Percentiles rank a stretch among this genome's conserved stretches.
Conservation (phyloP, 2,797 vertebrate species). For the Acanthurus tractus region DNA sequence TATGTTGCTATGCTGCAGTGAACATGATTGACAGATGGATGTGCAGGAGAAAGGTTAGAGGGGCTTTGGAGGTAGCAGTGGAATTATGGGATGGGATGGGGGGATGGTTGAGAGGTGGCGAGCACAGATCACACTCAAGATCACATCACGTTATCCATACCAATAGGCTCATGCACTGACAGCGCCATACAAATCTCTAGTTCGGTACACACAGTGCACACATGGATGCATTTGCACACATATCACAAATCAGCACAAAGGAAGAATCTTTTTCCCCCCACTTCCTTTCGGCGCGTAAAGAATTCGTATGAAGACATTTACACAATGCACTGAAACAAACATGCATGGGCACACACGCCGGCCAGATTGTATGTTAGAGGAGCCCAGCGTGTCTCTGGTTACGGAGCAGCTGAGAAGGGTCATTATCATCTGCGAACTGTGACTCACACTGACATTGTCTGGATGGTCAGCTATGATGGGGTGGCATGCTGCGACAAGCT, state of each 20-base stretch:
- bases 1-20: constrained; percentile 65
- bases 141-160: constrained; percentile 66
- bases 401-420: constrained; percentile 63
- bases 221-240: constrained; percentile 43
- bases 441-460: constrained; percentile 69
- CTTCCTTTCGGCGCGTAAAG: constrained; percentile 11
- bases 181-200: constrained; percentile 48
- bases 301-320: constrained; percentile 42
- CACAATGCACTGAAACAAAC: constrained; percentile 34
- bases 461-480: constrained; percentile 71
- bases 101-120: constrained; percentile 23
- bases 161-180: constrained; percentile 62
- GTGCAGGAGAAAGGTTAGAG: constrained; percentile 75
- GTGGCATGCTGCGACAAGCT: constrained; percentile 70
- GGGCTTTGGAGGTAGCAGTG: constrained; percentile 67
- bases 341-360: constrained; percentile 38
- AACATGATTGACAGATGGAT: constrained; percentile 77
- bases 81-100: constrained; percentile 59
- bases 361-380: constrained; percentile 26
- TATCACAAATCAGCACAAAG: constrained; percentile 45
- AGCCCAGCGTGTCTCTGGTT: constrained; percentile 48
- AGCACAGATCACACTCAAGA: constrained; percentile 65
- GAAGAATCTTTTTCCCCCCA: constrained; percentile 12
- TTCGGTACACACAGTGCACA: constrained; percentile 44
- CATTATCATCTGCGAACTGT: constrained; percentile 75